These are phyloP conservation scores for Melospiza melodia DNA, from an alignment of 2,113 vertebrate species.

Conservation along the genomic window DNA sequence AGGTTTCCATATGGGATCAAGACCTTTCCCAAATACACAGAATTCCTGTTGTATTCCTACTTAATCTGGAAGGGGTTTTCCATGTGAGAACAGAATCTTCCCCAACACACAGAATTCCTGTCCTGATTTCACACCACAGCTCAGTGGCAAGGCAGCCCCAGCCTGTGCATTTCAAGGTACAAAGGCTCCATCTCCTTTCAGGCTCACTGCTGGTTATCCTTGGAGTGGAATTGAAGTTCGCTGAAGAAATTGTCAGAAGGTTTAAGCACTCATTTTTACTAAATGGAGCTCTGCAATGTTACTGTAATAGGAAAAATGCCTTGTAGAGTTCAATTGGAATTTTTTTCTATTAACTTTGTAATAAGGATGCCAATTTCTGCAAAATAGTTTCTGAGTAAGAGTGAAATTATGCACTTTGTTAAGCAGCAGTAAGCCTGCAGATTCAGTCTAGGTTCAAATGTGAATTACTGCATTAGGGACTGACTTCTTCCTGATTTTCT, in stretches of 20 bases:
- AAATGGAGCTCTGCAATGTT: conserved; percentile 53
- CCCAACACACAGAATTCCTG: background rate
- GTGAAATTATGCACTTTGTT: conserved; percentile 37
- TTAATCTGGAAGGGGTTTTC: background rate
- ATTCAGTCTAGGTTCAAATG: background rate
- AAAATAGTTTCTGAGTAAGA: conserved; percentile 24
- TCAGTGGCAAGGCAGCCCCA: background rate
- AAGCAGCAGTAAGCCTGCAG: background rate
- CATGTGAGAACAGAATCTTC: no score
- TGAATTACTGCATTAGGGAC: conserved; percentile 2
- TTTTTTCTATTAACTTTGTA: conserved; percentile 67
- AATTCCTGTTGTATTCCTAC: background rate
- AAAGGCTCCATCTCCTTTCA: background rate
- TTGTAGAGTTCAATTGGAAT: conserved; percentile 53
- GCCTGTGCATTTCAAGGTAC: background rate
- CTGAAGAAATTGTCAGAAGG: conserved; percentile 52
- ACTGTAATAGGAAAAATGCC: conserved; percentile 43
- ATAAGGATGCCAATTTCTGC: conserved; percentile 63
- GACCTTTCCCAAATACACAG: no score
- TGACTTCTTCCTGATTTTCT: background rate
- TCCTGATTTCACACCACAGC: background rate
- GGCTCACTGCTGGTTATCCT: background rate
- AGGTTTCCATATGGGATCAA: no score
- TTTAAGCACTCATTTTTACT: conserved; percentile 49
- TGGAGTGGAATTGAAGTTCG: conserved; percentile 52